Percentiles rank a stretch among this genome's conserved stretches.
Conservation (phyloP, 2,797 vertebrate species). For the Macropus fuliginosus region DNA sequence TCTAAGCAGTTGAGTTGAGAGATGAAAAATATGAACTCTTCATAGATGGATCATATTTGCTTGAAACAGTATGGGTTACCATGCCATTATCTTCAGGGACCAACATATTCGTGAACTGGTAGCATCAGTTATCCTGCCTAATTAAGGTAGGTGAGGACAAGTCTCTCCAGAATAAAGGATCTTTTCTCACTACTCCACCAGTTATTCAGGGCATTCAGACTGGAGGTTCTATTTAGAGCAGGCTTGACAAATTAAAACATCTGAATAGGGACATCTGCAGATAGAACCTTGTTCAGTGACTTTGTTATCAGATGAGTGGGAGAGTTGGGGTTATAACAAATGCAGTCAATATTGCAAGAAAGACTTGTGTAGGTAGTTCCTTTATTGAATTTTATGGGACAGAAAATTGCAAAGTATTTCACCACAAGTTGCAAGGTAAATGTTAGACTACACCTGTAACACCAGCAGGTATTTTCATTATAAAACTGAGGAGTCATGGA, state of each 20-base stretch:
- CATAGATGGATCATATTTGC: slow-evolving; percentile 43
- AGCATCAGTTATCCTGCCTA: background rate
- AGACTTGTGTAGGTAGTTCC: background rate
- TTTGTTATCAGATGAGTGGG: slow-evolving; percentile 12
- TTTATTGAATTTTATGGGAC: background rate
- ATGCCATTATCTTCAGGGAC: slow-evolving; percentile 30
- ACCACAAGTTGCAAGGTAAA: slow-evolving; percentile 35
- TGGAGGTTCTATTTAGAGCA: slow-evolving; percentile 30
- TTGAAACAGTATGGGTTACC: slow-evolving; percentile 1
- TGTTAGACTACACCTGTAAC: background rate
- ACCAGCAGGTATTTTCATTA: slow-evolving; percentile 23
- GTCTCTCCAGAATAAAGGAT: slow-evolving; percentile 1
- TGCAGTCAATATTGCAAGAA: slow-evolving; percentile 18
- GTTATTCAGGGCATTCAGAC: background rate
- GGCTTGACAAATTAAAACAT: slow-evolving; percentile 45
- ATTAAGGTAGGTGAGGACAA: background rate
- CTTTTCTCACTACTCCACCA: background rate
- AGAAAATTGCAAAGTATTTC: slow-evolving; percentile 1
- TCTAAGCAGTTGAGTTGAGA: slow-evolving; percentile 62
- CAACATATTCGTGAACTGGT: background rate
- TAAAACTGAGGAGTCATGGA: slow-evolving; percentile 34
- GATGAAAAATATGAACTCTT: slow-evolving; percentile 63
- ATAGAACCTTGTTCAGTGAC: background rate
- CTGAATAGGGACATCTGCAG: slow-evolving; percentile 13
- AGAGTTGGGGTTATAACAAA: background rate